phyloP scores from a whole-genome alignment of 1,140 invertebrate genomes.

The Fopius arisanus region DNA sequence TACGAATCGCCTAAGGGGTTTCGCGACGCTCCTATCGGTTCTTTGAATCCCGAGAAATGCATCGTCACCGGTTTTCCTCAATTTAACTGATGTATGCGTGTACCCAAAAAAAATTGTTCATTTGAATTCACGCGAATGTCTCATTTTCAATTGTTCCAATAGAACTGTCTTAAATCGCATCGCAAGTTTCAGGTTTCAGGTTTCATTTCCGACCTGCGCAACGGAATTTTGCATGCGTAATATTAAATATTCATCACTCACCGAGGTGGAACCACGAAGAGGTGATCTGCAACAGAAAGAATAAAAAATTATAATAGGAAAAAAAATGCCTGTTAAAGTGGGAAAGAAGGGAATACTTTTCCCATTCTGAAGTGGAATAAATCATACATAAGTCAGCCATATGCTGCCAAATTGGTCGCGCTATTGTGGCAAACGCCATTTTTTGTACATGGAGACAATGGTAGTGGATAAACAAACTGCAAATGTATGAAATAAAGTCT shows the following conservation, averaged over 20 bases:
- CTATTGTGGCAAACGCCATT: slow-evolving; percentile 28
- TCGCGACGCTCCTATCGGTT: slow-evolving; percentile 32
- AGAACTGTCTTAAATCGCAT: no score
- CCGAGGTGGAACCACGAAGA: no score
- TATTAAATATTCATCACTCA: no score
- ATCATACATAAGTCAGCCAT: slow-evolving; percentile 33
- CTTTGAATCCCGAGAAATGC: slow-evolving; percentile 14
- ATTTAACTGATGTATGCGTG: background rate
- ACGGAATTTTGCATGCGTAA: no score
- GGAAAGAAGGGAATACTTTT: no score
- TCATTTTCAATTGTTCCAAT: background rate
- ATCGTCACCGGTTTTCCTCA: background rate
- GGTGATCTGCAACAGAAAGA: no score
- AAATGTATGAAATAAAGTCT: slow-evolving; percentile 3
- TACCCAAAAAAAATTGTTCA: no score
- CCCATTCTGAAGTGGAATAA: slow-evolving; percentile 15
- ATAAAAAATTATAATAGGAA: no score
- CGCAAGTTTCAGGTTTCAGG: no score
- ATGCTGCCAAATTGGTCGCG: slow-evolving; percentile 37
- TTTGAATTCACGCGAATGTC: background rate
- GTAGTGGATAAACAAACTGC: background rate
- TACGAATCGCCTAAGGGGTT: slow-evolving; percentile 29
- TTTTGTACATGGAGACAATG: slow-evolving; percentile 5
- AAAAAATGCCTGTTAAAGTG: no score
- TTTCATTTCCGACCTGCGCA: no score